Base-by-base conservation (phyloP, 2,888 invertebrate species). In the Galeruca laticollis region DNA sequence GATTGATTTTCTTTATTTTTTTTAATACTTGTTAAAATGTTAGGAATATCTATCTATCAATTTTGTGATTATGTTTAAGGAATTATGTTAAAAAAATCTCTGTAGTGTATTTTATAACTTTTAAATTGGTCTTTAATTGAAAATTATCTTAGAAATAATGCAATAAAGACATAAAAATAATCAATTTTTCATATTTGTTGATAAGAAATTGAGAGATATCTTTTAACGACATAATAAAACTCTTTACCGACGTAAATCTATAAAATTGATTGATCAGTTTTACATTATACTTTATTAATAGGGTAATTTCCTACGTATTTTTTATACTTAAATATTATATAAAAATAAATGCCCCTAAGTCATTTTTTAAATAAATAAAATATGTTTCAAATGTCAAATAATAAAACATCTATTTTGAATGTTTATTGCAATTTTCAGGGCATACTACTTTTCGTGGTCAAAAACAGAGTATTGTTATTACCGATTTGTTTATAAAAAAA, bases 91-190 rank as follows among this genome's bases (percentile, higher is more conserved):
- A 18, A 33, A 18, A 18, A 11, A 3, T 26, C 20, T 35, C 21
- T 26, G 26, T 26, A 26, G 26, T 26, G 26, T 26, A 26, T 26
- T 10, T 57, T 18, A 57, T 10, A 18, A 35, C 18, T 33, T 18
- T 35, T 18, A 57, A 57, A 57, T 57, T 35, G 56, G 35, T 35
- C 56, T 57, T 57, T 57, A 51, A 52, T 63, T 63, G 63, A 51
- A 26, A 21, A 37, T 63, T 54, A 63, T 52, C n/a, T n/a, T 37
- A 21, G 26, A 35, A 62, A 26, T 51, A 35, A 63, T 37, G 20
- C 54, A 52, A 57, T 33, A 57, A 57, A 57, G 35, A 57, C 35
- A 31, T 57, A 57, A 57, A 57, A 52, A 63, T 60, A 60, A 60
- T 47, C 60, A 21, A 15, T 37, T 43, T 47, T 47, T 47, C 15